Conservation (phyloP, 2,113 vertebrate species). For the Oncorhynchus tshawytscha region DNA sequence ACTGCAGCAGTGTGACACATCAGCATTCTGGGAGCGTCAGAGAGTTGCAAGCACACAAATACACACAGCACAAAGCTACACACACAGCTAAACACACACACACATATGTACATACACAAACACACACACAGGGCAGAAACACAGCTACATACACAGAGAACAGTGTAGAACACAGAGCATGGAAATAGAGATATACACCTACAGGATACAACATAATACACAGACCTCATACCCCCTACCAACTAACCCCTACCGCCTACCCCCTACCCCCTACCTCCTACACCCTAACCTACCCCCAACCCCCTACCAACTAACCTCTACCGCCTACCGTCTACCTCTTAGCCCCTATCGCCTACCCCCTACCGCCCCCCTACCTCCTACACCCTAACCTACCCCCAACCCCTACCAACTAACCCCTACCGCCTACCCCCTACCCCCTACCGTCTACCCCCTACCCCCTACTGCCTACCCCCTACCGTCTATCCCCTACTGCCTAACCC, state of each 20-base stretch:
- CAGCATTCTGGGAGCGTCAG: constrained; percentile 74
- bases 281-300: rapidly evolving
- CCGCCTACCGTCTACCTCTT: rapidly evolving
- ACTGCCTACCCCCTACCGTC: too few species aligned
- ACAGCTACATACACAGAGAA: not conserved
- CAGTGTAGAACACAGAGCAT: not conserved
- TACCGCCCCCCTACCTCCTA: too few species aligned
- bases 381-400: rapidly evolving
- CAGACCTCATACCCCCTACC: too few species aligned
- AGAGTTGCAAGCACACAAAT: constrained; percentile 54
- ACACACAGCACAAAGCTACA: not conserved
- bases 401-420: rapidly evolving
- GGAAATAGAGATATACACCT: not conserved
- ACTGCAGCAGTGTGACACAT: constrained; percentile 80
- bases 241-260: too few species aligned
- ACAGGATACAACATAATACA: not conserved
- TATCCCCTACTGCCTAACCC: too few species aligned
- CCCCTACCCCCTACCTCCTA: rapidly evolving
- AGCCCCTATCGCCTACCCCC: too few species aligned
- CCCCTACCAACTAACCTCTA: too few species aligned
- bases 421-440: too few species aligned
- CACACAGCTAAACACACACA: constrained; percentile 17
- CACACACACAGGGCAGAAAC: not conserved
- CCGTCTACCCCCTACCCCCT: too few species aligned
- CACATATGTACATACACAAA: not conserved